Evolutionary conservation across 2,797 vertebrate genomes (phyloP), one percentile per base, ranked within the genome.

Genomic region (Hozukius guyotensis): DNA sequence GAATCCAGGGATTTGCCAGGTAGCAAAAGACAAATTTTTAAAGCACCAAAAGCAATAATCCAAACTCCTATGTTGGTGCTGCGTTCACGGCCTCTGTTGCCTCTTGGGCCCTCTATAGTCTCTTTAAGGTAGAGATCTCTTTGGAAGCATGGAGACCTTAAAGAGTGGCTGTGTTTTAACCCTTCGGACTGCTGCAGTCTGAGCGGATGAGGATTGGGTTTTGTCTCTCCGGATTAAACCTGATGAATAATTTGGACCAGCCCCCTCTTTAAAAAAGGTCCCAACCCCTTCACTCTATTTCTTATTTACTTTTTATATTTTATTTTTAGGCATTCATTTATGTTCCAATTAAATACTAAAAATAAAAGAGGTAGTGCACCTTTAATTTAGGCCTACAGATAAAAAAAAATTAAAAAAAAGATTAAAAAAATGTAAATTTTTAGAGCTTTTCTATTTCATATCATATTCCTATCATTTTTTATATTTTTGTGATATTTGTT

Each of bases 211-310:
- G 90, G 90, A 90, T 94, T 93, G 94, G 94, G 90, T 86, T 93
- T 90, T 92, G 92, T 91, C 86, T 87, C 72, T 82, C 78, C 81
- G 93, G 93, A 94, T 95, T 94, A 94, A 95, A 91, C 85, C 88
- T 84, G 79, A 88, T 69, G 84, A 93, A 94, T 89, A 69, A 89
- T 91, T 92, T 78, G 85, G 83, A 88, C 88, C 93, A 90, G 67
- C 89, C 93, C 93, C 93, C 88, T 80, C 82, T 57, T 84, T 83
- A 32, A 68, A 61, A 61, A 84, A 71, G 73, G 75, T 62, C 69
- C 65, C 84, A 72, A 46, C 49, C 57, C 57, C 38, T 42, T 42
- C 5, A 38, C 6, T 53, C 27, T 18, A 10, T 67, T 22, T 63
- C 2, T 9, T 22, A 61, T 64, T 29, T 16, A 5, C 13, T 27